phyloP scores from a whole-genome alignment of 2,797 vertebrate genomes.

The Chaetophractus vellerosus region DNA sequence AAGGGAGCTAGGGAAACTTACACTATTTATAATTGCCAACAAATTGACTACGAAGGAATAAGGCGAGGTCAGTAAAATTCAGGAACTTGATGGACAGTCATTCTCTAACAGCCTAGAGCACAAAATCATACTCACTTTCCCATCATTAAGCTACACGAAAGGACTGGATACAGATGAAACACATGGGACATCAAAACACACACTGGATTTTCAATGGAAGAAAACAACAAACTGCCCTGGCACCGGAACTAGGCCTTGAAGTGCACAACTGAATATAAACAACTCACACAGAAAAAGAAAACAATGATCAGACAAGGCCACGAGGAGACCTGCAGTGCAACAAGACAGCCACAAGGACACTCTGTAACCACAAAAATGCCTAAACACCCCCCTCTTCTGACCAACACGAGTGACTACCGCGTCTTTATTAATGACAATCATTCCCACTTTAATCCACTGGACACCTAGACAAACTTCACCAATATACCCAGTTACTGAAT shows the following conservation, averaged over 20 bases:
- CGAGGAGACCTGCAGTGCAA: neutral
- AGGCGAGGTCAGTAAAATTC: neutral
- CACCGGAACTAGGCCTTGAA: neutral
- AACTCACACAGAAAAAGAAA: neutral
- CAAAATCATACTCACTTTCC: neutral
- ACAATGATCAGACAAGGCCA: neutral
- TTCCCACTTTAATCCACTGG: neutral
- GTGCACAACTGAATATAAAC: neutral
- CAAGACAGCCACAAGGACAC: neutral
- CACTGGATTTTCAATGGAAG: neutral
- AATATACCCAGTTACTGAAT: neutral
- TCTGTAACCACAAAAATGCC: neutral
- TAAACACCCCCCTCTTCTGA: neutral
- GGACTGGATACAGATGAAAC: neutral
- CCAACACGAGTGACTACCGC: neutral
- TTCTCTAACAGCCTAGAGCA: neutral
- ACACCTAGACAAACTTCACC: neutral
- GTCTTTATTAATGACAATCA: neutral
- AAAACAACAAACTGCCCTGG: neutral
- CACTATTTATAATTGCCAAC: neutral
- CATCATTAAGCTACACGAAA: neutral
- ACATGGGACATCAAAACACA: neutral
- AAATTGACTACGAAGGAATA: neutral
- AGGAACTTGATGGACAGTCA: neutral
- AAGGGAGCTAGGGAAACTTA: neutral